Evolutionary conservation across 2,113 vertebrate genomes (phyloP).

Genomic region (Sinocyclocheilus anshuiensis): DNA sequence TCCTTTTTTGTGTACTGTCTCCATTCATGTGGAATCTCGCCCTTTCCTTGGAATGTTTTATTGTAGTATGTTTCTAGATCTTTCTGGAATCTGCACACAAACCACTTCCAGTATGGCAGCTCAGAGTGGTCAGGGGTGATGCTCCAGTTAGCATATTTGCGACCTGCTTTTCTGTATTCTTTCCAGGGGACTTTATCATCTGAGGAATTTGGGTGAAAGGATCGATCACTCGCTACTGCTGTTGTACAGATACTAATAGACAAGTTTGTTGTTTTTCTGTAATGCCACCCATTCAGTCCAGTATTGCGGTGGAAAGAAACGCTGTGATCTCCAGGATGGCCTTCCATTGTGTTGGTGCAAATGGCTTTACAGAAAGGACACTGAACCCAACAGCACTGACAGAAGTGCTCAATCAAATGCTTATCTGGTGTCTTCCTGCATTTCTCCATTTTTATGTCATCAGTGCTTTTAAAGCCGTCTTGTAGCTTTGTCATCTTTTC

Average conservation of each 20-base stretch:
- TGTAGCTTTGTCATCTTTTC: no score
- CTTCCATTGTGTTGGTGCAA: constrained; percentile 53
- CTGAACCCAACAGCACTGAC: constrained; percentile 53
- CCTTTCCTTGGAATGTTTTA: background rate
- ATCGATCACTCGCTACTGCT: background rate
- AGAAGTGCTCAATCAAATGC: constrained; percentile 42
- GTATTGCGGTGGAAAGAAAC: background rate
- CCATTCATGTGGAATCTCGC: background rate
- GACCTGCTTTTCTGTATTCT: background rate
- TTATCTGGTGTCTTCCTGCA: constrained; percentile 35
- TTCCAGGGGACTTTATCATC: rapidly evolving
- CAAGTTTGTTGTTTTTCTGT: background rate
- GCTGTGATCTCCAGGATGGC: constrained; percentile 20
- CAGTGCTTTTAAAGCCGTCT: no score
- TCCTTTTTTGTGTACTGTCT: background rate
- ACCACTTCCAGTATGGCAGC: background rate
- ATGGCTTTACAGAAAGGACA: constrained; percentile 41
- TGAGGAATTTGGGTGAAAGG: background rate
- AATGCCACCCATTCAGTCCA: background rate
- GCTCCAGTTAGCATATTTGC: background rate
- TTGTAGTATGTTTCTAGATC: background rate
- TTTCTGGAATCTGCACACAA: constrained; percentile 1
- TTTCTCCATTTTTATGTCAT: constrained; percentile 13
- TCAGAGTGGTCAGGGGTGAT: background rate
- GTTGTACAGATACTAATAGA: background rate